Base-by-base conservation (phyloP, 2,888 invertebrate species). In the Trissolcus brochymenae region DNA sequence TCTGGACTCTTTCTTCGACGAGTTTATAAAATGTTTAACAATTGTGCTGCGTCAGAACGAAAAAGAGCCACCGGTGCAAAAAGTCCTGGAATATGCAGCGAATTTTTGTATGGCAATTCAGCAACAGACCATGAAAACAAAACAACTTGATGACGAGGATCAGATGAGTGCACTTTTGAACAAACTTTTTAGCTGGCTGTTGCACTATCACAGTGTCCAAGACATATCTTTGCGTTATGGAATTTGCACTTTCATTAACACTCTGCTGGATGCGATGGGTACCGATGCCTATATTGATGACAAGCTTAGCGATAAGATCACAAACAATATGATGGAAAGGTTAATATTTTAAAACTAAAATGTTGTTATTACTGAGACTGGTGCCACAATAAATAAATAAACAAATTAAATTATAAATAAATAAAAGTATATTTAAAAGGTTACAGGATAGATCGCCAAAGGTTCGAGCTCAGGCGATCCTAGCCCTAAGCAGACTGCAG, bases 401-500 rank as follows among this genome's bases (percentile, higher is more conserved):
- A 25, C 25, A 25, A 6, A 4, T 25, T 2, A 25, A 25, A 25
- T 25, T 25, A 25, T 25, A 4, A 25, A 25, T 25, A 25, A 25
- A 25, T 25, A 25, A 25, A 25, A 25, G 6, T 25, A 6, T 4
- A 25, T n/a, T n/a, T 25, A 25, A 25, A 25, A 25, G 94, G 35
- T 86, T 90, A 0, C 90, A 94, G 90, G 97, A 97, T 85, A 92
- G 93, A 7, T 92, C 94, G 53, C 92, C 94, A 0, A 92, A 93
- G 59, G 94, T 97, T 2, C 91, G 97, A 17, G 93, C 94, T 41
- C 94, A 96, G 82, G 96, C 96, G 0, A 94, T 96, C 0, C 88
- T 93, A 29, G 95, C 96, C 0, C 90, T 97, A 49, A 93, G 94
- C 66, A 91, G 96, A 4, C 90, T 97, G 0, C 97, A 97, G 88